A percentile compares a stretch with the other conserved stretches of the same genome.
Evolutionary conservation across 2,888 invertebrate genomes (phyloP).

Genomic region (Drosophila affinis): DNA sequence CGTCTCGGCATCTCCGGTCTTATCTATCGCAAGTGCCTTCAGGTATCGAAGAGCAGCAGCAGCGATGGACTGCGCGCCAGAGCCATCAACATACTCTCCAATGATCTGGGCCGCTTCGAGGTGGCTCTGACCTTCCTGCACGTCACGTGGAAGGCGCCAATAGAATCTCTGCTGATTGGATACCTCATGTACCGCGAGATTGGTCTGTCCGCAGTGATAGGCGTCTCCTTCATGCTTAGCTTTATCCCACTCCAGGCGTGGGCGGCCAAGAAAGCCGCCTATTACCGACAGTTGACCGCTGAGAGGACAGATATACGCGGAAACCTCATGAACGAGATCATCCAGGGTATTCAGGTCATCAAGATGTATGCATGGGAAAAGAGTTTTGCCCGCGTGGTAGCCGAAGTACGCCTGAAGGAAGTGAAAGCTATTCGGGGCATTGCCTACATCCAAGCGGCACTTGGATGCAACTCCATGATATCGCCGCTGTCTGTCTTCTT

Average conservation of each 20-base stretch:
- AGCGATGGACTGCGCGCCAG: constrained; percentile 92
- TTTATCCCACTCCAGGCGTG: constrained; percentile 91
- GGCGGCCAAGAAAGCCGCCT: constrained; percentile 88
- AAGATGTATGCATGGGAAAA: constrained; percentile 96
- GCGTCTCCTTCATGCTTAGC: constrained; percentile 88
- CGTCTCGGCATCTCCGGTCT: constrained; percentile 89
- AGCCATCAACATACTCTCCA: constrained; percentile 95
- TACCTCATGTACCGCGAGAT: constrained; percentile 86
- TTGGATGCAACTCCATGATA: constrained; percentile 90
- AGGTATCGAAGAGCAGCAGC: constrained; percentile 91
- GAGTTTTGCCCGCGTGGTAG: constrained; percentile 90
- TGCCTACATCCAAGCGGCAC: constrained; percentile 88
- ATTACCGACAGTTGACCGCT: constrained; percentile 88
- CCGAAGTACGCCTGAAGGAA: constrained; percentile 89
- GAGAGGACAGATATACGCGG: constrained; percentile 93
- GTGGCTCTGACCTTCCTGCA: constrained; percentile 94
- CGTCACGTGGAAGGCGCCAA: constrained; percentile 95
- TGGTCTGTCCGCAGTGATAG: constrained; percentile 88
- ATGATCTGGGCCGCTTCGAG: constrained; percentile 97
- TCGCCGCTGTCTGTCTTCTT: constrained; percentile 91
- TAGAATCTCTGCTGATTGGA: constrained; percentile 85
- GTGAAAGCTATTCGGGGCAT: constrained; percentile 88
- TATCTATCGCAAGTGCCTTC: constrained; percentile 89
- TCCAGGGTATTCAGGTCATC: constrained; percentile 92
- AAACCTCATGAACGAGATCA: constrained; percentile 94